Evolutionary conservation across 2,888 invertebrate species (phyloP), one percentile per base, ranked within the genome.

Genomic region (Miltochrista miniata): DNA sequence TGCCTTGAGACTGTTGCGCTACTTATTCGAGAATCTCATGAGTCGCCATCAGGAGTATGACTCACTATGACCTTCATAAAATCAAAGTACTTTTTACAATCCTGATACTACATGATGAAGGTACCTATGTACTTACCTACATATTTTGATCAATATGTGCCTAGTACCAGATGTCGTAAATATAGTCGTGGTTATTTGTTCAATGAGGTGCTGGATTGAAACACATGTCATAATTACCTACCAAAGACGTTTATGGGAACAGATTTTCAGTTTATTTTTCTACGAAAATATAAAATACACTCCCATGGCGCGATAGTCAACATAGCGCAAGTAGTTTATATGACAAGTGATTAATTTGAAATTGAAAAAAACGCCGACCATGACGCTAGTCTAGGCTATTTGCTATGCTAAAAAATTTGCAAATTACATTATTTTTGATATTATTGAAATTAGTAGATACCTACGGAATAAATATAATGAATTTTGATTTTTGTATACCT

Each of bases 201-300:
- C 14, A 31, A 54, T 24, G 50, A 24, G 5, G 18, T 24, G 18
- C 47, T 36, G 48, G 24, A 34, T 44, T 40, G 30, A 54, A 70
- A 67, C 77, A 80, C 66, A 74, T 77, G 79, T 66, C 62, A 64
- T 70, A 68, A 71, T 73, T 64, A 67, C 35, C 37, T 50, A 33
- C 47, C 55, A 54, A 56, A 67, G 66, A 66, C 63, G 60, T 46
- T 51, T 66, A 64, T 76, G 79, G 70, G 79, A 81, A 79, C 68
- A 38, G 56, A 57, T 59, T 68, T 70, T 69, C 2, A 4, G 64
- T 66, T 47, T 71, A 59, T 39, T 59, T 54, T 56, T 37, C 64
- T 51, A 37, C 13, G n/a, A 49, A 47, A 51, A 57, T 41, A 58
- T 36, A 42, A 51, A 34, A 24, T 42, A 41, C 36, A 46, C 48